Evolutionary conservation across 2,113 vertebrate genomes (phyloP), one percentile per base, ranked within the genome.

Genomic region (Epinephelus moara): DNA sequence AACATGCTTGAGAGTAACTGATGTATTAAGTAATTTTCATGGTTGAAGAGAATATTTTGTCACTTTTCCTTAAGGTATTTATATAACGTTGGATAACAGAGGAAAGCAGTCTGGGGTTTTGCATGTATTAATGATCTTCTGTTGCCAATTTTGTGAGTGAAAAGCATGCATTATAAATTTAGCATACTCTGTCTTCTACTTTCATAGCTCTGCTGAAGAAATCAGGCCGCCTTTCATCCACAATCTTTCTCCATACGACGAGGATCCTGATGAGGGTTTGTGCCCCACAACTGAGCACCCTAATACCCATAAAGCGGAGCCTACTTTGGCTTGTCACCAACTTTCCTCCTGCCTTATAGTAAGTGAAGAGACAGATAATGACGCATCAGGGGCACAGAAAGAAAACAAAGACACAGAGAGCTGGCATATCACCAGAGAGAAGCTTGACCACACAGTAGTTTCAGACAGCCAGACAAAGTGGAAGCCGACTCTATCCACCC

Each of bases 201-300:
- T 64, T 77, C 30, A 40, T 53, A 93, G 91, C 19, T 74, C 62
- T 56, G 19, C 64, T 53, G 77, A 90, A 73, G 80, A 85, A 81
- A 70, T 42, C 4, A 53, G 69, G 59, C 60, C 78, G 0, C 66
- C 73, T 68, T 91, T 89, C 70, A 80, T 64, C 33, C 40, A 52
- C 17, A 15, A 12, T 42, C 60, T 66, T 56, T 63, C 81, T 78
- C 47, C 68, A 66, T 76, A 75, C 0, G 14, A 63, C 1, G 6
- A 75, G 17, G 60, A 13, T 49, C 55, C 42, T 19, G 63, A 82
- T 68, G 47, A 77, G 2, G 21, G n/a, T 62, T 52, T 75, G 68
- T 59, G 75, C 42, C 67, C 75, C 13, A 53, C 64, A 62, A 37
- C 18, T n/a, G 56, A 81, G 17, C 45, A 23, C 4, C 66, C 33